Conservation (phyloP, 2,888 invertebrate genomes). For the Lepeophtheirus nordmannii region DNA sequence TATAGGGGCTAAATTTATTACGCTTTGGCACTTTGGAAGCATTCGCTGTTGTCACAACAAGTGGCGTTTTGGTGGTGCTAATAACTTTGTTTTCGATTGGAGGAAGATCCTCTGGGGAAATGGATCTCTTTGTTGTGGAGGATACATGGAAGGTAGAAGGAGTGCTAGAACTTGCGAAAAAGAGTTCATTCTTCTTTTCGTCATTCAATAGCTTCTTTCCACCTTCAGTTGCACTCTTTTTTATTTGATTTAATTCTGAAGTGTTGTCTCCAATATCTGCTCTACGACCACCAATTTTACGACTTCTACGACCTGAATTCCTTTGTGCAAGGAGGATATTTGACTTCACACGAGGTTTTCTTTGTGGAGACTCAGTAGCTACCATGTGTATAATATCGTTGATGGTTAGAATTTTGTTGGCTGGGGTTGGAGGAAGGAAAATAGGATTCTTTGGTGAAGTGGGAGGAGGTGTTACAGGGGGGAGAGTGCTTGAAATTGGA, state of each 20-base stretch:
- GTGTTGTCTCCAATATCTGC: neutral
- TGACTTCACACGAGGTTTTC: conserved; percentile 16
- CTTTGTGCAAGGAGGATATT: neutral
- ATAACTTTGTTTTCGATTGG: neutral
- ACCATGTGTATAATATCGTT: neutral
- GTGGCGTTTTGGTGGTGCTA: neutral
- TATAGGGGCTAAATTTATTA: too few species aligned
- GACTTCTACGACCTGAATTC: neutral
- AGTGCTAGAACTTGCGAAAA: neutral
- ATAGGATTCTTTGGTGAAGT: neutral
- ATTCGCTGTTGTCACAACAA: neutral
- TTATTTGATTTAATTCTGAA: too few species aligned
- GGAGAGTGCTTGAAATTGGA: too few species aligned
- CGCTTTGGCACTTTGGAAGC: neutral
- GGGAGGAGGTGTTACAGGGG: neutral
- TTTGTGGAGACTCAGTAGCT: neutral
- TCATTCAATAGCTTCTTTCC: too few species aligned
- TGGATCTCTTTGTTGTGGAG: neutral
- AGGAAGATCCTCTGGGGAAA: neutral
- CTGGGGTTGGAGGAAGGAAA: neutral
- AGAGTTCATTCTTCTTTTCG: too few species aligned
- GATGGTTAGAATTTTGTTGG: neutral
- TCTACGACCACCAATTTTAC: neutral
- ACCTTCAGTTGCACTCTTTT: too few species aligned
- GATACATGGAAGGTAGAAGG: neutral